Evolutionary conservation across 2,797 vertebrate genomes (phyloP).

Genomic region (Phaenicophaeus curvirostris): DNA sequence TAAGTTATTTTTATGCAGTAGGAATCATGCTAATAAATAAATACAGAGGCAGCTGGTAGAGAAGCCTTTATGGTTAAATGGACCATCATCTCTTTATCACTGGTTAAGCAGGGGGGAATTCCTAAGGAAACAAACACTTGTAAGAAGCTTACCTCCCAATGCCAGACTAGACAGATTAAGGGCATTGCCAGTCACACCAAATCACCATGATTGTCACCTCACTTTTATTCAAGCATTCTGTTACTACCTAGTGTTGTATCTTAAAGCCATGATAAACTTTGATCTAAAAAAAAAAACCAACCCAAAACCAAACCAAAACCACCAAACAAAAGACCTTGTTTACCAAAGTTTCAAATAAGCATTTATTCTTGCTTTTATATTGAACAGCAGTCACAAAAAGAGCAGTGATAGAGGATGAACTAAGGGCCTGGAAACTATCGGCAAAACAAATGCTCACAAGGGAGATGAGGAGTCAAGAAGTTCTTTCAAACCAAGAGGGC

Average conservation of each 20-base stretch:
- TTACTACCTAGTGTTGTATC: not conserved
- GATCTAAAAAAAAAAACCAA: too few relatives aligned
- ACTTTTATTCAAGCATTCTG: not conserved
- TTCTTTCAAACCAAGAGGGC: not conserved
- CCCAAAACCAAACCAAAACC: too few relatives aligned
- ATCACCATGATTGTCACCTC: not conserved
- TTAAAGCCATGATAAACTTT: not conserved
- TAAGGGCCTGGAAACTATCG: not conserved
- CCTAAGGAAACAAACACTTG: conserved; percentile 39
- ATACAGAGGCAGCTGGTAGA: conserved; percentile 26
- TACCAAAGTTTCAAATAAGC: not conserved
- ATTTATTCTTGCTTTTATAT: too few relatives aligned
- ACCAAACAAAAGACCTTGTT: not conserved
- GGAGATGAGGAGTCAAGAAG: not conserved
- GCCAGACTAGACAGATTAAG: conserved; percentile 24
- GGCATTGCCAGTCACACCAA: not conserved
- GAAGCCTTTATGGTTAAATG: conserved; percentile 27
- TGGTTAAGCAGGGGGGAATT: conserved; percentile 48
- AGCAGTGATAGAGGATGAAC: not conserved
- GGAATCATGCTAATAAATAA: conserved; percentile 32
- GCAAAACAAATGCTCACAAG: not conserved
- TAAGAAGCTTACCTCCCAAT: conserved; percentile 46
- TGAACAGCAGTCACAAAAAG: not conserved
- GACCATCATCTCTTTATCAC: conserved; percentile 30
- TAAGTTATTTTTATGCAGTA: not conserved